Evolutionary conservation across 2,888 invertebrate genomes (phyloP).

Genomic region (Calephelis perditalis): DNA sequence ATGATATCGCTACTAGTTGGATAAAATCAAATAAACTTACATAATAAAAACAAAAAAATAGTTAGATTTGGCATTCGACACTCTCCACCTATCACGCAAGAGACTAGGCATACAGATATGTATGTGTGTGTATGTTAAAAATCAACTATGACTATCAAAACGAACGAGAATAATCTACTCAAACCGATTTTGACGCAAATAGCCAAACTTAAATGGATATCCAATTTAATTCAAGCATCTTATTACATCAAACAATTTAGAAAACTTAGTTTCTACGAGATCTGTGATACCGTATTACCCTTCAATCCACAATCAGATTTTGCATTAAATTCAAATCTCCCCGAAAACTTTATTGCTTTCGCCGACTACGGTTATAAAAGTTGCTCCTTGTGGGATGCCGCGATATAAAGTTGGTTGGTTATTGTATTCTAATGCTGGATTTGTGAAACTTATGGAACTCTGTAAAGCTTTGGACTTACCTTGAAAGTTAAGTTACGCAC

Average conservation of each 20-base stretch:
- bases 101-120: too few species aligned
- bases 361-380: slow-evolving; percentile 22
- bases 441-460: slow-evolving; percentile 14
- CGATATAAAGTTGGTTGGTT: slow-evolving; percentile 21
- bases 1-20: too few species aligned
- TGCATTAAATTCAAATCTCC: slow-evolving; percentile 22
- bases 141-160: too few species aligned
- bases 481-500: not conserved
- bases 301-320: slow-evolving; percentile 22
- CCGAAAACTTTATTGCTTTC: slow-evolving; percentile 23
- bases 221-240: not conserved
- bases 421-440: slow-evolving; percentile 19
- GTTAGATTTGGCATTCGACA: too few species aligned
- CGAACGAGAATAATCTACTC: too few species aligned
- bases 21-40: too few species aligned
- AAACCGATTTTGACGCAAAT: too few species aligned
- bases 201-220: too few species aligned
- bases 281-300: slow-evolving; percentile 15
- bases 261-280: slow-evolving; percentile 8
- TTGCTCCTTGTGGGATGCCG: slow-evolving; percentile 20
- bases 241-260: slow-evolving; percentile 5
- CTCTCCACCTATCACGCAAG: too few species aligned
- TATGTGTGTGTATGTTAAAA: too few species aligned
- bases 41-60: too few species aligned
- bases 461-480: slow-evolving; percentile 5